These are phyloP conservation scores for Synanceia verrucosa DNA, from an alignment of 2,797 vertebrate genomes.

Conservation along the genomic window DNA sequence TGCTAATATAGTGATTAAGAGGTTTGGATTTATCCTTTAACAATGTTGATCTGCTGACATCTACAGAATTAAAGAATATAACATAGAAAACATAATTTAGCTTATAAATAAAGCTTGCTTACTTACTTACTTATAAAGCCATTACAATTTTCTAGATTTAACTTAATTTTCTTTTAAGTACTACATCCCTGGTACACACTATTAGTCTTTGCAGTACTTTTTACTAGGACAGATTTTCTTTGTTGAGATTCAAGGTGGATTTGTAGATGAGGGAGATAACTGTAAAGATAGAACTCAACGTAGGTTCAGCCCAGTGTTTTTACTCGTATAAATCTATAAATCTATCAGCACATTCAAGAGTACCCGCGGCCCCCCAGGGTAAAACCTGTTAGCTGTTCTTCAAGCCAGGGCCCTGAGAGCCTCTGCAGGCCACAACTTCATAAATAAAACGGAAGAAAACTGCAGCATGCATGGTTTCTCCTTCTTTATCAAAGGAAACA, in stretches of 20 bases:
- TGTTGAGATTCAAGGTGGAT: not conserved
- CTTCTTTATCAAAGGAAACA: constrained; percentile 37
- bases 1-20: too few species aligned
- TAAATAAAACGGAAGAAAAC: constrained; percentile 32
- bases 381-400: constrained; percentile 40
- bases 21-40: too few species aligned
- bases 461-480: constrained; percentile 28
- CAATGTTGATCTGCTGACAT: too few species aligned
- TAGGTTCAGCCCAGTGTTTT: not conserved
- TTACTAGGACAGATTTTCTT: not conserved
- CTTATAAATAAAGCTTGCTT: too few species aligned
- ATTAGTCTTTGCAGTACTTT: constrained; percentile 1
- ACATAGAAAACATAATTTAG: too few species aligned
- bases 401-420: constrained; percentile 31
- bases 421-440: constrained; percentile 17
- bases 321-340: constrained; percentile 24
- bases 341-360: constrained; percentile 3
- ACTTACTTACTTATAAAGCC: too few species aligned
- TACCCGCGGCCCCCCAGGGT: constrained; percentile 20
- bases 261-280: not conserved
- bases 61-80: too few species aligned
- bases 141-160: too few species aligned
- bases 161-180: too few species aligned
- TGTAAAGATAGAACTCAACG: not conserved
- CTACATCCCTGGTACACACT: too few species aligned